phyloP scores from a whole-genome alignment of 2,113 vertebrate species.

The Gallinago paraguaiae region DNA sequence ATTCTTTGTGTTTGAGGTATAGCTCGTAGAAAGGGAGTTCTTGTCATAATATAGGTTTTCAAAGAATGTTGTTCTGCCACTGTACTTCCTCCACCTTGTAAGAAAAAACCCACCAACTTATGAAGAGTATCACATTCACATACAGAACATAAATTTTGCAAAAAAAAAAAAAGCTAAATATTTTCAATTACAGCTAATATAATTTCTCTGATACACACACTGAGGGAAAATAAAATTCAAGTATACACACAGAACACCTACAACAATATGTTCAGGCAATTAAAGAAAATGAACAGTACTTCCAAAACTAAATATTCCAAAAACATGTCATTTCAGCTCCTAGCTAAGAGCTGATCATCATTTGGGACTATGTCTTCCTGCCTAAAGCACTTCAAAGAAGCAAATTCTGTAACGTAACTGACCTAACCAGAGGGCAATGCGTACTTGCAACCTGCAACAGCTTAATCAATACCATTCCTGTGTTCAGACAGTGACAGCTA shows the following conservation, averaged over 20 bases:
- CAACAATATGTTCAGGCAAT: conserved; percentile 69
- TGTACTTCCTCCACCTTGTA: not conserved
- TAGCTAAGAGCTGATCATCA: not conserved
- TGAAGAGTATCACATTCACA: not conserved
- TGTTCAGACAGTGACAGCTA: not conserved
- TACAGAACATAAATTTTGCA: not conserved
- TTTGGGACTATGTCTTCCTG: not conserved
- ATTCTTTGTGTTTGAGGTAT: not conserved
- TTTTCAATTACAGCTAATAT: conserved; percentile 51
- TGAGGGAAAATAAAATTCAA: conserved; percentile 54
- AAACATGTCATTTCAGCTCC: not conserved
- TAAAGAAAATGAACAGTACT: conserved; percentile 57
- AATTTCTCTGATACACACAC: not conserved
- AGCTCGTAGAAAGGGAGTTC: not conserved
- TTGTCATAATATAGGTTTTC: not conserved
- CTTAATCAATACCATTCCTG: not conserved
- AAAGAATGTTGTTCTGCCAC: not conserved
- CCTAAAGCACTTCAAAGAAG: not conserved
- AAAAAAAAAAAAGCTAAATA: conserved; percentile 47
- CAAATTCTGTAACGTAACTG: not conserved
- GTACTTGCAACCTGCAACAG: not conserved
- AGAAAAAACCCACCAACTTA: not conserved
- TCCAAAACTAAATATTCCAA: conserved; percentile 39
- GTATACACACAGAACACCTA: conserved; percentile 69
- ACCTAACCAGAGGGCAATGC: not conserved